Percentiles rank a stretch among this genome's conserved stretches.
Conservation (phyloP, 2,797 vertebrate genomes). For the Macropodus opercularis region DNA sequence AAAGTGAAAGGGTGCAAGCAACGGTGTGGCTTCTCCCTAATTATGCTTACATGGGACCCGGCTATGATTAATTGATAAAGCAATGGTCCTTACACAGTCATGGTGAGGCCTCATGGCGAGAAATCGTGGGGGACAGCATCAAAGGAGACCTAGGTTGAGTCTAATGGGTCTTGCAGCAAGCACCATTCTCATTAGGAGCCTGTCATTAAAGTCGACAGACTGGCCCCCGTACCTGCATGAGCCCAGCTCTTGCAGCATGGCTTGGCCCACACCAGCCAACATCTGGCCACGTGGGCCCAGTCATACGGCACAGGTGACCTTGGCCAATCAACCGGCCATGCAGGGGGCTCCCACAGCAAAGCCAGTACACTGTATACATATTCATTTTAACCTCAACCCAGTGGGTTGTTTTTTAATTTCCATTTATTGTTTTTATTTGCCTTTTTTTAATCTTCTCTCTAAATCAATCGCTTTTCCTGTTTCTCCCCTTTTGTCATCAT, state of each 20-base stretch:
- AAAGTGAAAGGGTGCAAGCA: slow-evolving; percentile 82
- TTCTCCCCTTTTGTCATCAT: slow-evolving; percentile 51
- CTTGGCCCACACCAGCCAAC: slow-evolving; percentile 70
- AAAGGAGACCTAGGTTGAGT: slow-evolving; percentile 94
- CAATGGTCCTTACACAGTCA: slow-evolving; percentile 87
- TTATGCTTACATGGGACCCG: slow-evolving; percentile 94
- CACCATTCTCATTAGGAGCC: slow-evolving; percentile 91
- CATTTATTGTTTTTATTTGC: slow-evolving; percentile 26
- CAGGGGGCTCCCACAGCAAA: slow-evolving; percentile 73
- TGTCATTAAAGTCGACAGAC: slow-evolving; percentile 90
- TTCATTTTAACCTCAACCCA: slow-evolving; percentile 83
- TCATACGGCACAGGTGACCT: slow-evolving; percentile 90
- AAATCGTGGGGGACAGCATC: slow-evolving; percentile 93
- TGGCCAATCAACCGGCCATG: slow-evolving; percentile 85
- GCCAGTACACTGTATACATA: slow-evolving; percentile 78
- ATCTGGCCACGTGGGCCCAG: slow-evolving; percentile 57
- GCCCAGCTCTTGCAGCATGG: slow-evolving; percentile 69
- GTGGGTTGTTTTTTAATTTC: slow-evolving; percentile 69
- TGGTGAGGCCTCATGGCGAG: slow-evolving; percentile 71
- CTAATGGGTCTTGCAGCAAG: slow-evolving; percentile 93
- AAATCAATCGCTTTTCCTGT: slow-evolving; percentile 56
- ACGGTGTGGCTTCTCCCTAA: slow-evolving; percentile 95
- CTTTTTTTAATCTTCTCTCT: slow-evolving; percentile 69
- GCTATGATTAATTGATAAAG: slow-evolving; percentile 99
- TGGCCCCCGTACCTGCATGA: slow-evolving; percentile 74